Percentiles rank a stretch among this genome's conserved stretches.
These are phyloP conservation scores for Pachliopta kotzebuea DNA, from an alignment of 2,888 invertebrate species.

Conservation along the genomic window DNA sequence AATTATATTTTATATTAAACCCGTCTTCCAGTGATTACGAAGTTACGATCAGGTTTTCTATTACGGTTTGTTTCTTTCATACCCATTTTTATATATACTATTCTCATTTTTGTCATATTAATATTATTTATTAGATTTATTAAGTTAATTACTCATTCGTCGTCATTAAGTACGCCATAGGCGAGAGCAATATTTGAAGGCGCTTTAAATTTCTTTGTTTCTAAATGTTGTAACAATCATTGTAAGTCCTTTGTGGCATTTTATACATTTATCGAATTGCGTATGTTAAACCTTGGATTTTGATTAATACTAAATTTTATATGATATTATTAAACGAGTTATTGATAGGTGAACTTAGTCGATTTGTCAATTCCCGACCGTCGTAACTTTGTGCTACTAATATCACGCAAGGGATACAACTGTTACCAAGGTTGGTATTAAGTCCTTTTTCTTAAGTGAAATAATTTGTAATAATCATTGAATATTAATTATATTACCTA, in stretches of 20 bases:
- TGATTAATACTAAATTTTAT: too few species aligned
- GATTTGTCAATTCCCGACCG: not conserved
- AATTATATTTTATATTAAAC: not conserved
- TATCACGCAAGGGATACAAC: not conserved
- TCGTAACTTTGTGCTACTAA: not conserved
- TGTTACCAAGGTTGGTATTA: not conserved
- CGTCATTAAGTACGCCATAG: too few species aligned
- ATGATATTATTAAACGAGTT: not conserved
- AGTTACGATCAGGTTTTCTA: not conserved
- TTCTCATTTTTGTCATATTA: not conserved
- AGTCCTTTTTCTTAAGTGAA: not conserved
- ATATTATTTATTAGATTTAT: too few species aligned
- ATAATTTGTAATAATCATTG: not conserved
- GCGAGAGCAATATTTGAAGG: too few species aligned
- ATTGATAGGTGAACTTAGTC: not conserved
- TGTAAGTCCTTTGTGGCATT: too few species aligned
- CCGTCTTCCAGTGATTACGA: not conserved
- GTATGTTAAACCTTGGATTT: too few species aligned
- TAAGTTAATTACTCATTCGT: too few species aligned
- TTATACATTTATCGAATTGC: too few species aligned
- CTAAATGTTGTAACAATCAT: too few species aligned
- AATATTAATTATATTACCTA: not conserved
- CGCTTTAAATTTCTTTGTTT: too few species aligned
- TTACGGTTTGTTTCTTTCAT: not conserved
- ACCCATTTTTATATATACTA: not conserved